Evolutionary conservation across 2,888 invertebrate species (phyloP), one percentile per base, ranked within the genome.

Genomic region (Resseliella maxima): DNA sequence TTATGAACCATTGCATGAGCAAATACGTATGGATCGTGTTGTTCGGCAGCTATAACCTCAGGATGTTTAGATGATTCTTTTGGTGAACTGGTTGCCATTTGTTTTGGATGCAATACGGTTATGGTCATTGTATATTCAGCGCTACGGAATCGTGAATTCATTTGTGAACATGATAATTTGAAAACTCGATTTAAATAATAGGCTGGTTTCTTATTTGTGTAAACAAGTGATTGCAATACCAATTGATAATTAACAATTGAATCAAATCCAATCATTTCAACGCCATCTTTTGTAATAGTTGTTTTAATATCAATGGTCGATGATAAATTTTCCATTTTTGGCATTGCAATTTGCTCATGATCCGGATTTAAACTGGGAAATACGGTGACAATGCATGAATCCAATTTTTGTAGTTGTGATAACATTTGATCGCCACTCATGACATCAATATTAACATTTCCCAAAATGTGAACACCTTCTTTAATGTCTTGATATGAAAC

Each of bases 311-410:
- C 91, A 0, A 85, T 27, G n/a, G 85, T 86, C 1, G 85, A 35
- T 15, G 85, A 85, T 0, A 86, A 24, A n/a, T 36, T 38, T n/a
- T 59, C 36, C 45, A 38, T 59, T 45, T 41, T 81, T 59, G 59
- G 41, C 6, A 64, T 59, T 12, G 86, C 46, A 27, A 91, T 91
- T 88, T 96, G 96, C 91, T 99, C 99, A 91, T 98, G 97, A 92
- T 98, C 98, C 10, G 98, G 97, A 92, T 98, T 97, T 88, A 99
- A 92, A 10, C 97, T 97, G 46, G 99, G 99, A 91, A 98, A 97
- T 87, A 99, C 98, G 83, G 96, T 95, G 87, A 99, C 95, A 87
- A 96, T 96, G 92, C 99, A 99, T 86, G 97, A 96, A 91, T 99
- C 98, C 89, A 99, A 91, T 90, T 95, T 94, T 90, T 95, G 94